Evolutionary conservation across 2,888 invertebrate genomes (phyloP), one percentile per base, ranked within the genome.

Genomic region (Phania funesta): DNA sequence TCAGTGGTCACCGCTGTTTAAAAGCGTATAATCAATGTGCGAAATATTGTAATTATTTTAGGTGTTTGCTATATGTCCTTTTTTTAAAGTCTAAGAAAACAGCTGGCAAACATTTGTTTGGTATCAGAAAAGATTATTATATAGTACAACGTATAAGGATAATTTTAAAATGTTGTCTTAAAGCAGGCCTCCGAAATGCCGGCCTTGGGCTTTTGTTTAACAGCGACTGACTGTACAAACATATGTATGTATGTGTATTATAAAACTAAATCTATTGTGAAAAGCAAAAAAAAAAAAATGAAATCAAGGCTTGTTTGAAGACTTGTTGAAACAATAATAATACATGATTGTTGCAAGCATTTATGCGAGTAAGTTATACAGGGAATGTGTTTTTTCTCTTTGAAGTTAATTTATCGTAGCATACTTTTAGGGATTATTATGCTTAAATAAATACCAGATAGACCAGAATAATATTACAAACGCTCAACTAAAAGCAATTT

Each of bases 311-410:
- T 58, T 58, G 41, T 20, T 26, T 54, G 9, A 48, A 60, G 58
- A 74, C 68, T 70, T 75, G 70, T 71, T 71, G 80, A 80, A 80
- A 80, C 80, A 80, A 76, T 80, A 80, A 80, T 52, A 60, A 67
- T 60, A 48, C 68, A 80, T 54, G 52, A 67, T 58, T 56, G 73
- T 62, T 73, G 73, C 56, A 79, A 73, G 52, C 67, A 73, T 65
- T 73, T 68, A 76, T 60, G 26, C 50, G 68, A 65, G 54, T 68
- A 62, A 74, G 62, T 78, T 73, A 65, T 32, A 71, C 58, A 32
- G 58, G 48, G 6, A 70, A 13, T 22, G 24, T 44, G 16, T 50
- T 65, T 52, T 58, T 60, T 3, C 29, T 29, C n/a, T 38, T 73
- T n/a, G 3, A 22, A 0, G 20, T 44, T 24, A 11, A 8, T 24